Evolutionary conservation across 2,113 vertebrate genomes (phyloP), one percentile per base, ranked within the genome.

Genomic region (Hippocampus barbouri): DNA sequence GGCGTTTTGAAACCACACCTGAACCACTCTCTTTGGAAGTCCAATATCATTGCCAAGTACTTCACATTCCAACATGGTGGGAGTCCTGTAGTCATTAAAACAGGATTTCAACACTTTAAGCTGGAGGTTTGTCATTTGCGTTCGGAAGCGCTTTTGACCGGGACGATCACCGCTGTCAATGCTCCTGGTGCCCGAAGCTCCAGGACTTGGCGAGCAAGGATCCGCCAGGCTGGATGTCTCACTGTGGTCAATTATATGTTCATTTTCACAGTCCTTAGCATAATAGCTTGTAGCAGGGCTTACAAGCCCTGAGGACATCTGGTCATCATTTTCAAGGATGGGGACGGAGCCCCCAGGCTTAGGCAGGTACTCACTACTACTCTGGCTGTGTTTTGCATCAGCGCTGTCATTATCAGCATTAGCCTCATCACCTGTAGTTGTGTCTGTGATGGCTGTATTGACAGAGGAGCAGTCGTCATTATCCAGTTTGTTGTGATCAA

Each of bases 1-100:
- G 71, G 97, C 97, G 89, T 99, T 99, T 92, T 99, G 97, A 93
- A 99, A 99, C 97, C 97, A 99, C 89, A 99, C 97, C 92, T 99
- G 97, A 89, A 99, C 97, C 72, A 99, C 97, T 93, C 97, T 95
- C 93, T 99, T 99, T 94, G 97, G 97, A 93, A 99, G 95, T 93
- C 97, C 97, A 90, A 99, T 98, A 25, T 99, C 97, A 92, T 98
- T 99, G 88, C 97, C 97, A 83, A 99, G 94, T 83, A 99, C 96
- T 90, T 99, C 97, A 88, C 97, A 99, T 92, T 99, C 97, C 86
- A 98, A 91, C 97, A 99, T 98, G 63, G 97, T 99, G 18, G 97
- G 97, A 8, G 97, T 99, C 92, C 97, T 94, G 83, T 99, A 99
- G 93, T 99, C 97, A 79, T 94, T 97, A 88, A 99, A 99, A 92